phyloP scores from a whole-genome alignment of 2,888 invertebrate species.

The Stenurella melanura region DNA sequence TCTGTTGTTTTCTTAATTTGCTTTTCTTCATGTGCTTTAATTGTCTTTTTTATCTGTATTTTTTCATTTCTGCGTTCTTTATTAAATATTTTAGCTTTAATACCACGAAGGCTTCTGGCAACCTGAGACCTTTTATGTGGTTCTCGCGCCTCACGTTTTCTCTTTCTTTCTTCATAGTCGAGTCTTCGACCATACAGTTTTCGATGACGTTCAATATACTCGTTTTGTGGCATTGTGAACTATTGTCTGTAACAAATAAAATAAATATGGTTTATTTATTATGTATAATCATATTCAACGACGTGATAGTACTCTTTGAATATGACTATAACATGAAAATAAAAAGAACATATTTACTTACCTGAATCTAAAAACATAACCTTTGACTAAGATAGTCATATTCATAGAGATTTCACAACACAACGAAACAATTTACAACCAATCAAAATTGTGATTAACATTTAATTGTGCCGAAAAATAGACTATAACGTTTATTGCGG shows the following conservation, averaged over 20 bases:
- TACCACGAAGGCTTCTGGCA: constrained; percentile 93
- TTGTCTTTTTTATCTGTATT: constrained; percentile 99
- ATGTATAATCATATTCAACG: constrained; percentile 69
- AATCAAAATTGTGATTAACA: neutral
- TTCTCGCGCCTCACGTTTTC: constrained; percentile 96
- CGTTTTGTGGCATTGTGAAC: constrained; percentile 97
- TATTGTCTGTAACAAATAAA: constrained; percentile 55
- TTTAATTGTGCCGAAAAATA: constrained; percentile 25
- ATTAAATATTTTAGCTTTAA: constrained; percentile 98
- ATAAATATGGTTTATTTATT: constrained; percentile 48
- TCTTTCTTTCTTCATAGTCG: constrained; percentile 97
- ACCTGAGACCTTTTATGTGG: constrained; percentile 94
- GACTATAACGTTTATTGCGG: neutral
- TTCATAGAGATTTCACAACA: constrained; percentile 66
- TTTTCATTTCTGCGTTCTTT: constrained; percentile 98
- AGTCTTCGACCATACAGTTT: constrained; percentile 97
- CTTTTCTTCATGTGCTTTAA: constrained; percentile 97
- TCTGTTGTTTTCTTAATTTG: constrained; percentile 89
- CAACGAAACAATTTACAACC: constrained; percentile 34
- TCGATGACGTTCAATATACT: constrained; percentile 98
- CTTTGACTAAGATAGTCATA: constrained; percentile 68
- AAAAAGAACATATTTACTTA: constrained; percentile 62
- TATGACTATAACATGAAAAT: constrained; percentile 68
- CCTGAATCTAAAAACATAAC: constrained; percentile 55
- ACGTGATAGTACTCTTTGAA: constrained; percentile 66